Percentiles rank a stretch among this genome's conserved stretches.
Conservation (phyloP, 1,140 invertebrate species). For the Lethrus apterus region DNA sequence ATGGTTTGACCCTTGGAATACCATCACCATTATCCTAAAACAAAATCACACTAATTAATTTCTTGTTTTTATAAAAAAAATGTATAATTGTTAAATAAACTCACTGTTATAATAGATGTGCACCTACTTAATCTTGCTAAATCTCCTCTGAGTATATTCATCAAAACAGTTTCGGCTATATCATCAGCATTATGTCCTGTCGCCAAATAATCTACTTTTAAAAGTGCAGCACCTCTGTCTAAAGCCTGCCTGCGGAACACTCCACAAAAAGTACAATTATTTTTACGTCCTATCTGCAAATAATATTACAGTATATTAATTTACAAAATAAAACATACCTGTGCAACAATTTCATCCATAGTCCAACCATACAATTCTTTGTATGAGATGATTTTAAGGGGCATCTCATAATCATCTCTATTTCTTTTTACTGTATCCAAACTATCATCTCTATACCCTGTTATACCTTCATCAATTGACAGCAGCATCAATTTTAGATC, state of each 20-base stretch:
- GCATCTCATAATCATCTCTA: conserved; percentile 85
- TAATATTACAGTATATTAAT: conserved; percentile 14
- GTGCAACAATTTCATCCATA: conserved; percentile 96
- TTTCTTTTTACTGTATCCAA: conserved; percentile 95
- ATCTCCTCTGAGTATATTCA: conserved; percentile 97
- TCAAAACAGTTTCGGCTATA: conserved; percentile 96
- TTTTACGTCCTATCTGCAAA: conserved; percentile 83
- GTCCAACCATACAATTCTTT: conserved; percentile 99
- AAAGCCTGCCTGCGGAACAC: conserved; percentile 94
- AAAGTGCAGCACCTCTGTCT: conserved; percentile 81
- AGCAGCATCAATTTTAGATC: conserved; percentile 85
- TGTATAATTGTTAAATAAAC: conserved; percentile 12
- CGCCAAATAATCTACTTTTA: conserved; percentile 88
- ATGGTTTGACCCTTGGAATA: conserved; percentile 90
- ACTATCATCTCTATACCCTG: conserved; percentile 96
- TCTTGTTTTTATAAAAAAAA: conserved; percentile 14
- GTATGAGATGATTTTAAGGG: conserved; percentile 94
- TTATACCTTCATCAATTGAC: conserved; percentile 98
- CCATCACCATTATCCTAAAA: conserved; percentile 66
- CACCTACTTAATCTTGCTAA: conserved; percentile 88
- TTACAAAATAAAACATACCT: conserved; percentile 44
- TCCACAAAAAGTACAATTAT: conserved; percentile 99
- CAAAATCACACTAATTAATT: conserved; percentile 26
- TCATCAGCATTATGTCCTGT: conserved; percentile 99
- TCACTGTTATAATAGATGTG: conserved; percentile 81